Evolutionary conservation across 2,888 invertebrate genomes (phyloP).

Genomic region (Ennomos erosarius): DNA sequence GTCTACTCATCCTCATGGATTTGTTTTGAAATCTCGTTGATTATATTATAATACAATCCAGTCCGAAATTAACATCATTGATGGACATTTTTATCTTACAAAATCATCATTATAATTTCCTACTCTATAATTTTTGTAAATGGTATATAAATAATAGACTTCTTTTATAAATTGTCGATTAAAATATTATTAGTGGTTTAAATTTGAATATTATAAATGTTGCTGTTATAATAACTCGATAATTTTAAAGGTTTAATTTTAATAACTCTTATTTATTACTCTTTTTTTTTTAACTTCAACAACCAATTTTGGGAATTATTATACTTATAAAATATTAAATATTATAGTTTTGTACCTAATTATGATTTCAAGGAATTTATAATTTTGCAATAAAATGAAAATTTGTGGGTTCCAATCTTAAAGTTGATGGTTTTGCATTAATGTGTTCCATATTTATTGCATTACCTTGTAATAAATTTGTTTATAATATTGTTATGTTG

Average conservation of each 20-base stretch:
- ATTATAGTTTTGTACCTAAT: constrained; percentile 10
- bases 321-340: constrained; percentile 29
- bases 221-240: constrained; percentile 19
- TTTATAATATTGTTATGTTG: background rate
- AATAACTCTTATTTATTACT: constrained; percentile 34
- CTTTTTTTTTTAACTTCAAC: constrained; percentile 34
- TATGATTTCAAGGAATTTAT: constrained; percentile 16
- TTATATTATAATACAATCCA: constrained; percentile 12
- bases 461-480: background rate
- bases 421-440: background rate
- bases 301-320: constrained; percentile 14
- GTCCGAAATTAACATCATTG: constrained; percentile 17
- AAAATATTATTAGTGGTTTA: constrained; percentile 26
- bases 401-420: background rate
- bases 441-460: background rate
- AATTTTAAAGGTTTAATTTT: constrained; percentile 22
- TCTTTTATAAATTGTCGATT: constrained; percentile 34
- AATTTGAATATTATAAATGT: constrained; percentile 32
- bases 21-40: constrained; percentile 6
- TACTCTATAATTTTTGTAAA: constrained; percentile 26
- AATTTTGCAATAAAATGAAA: constrained; percentile 11
- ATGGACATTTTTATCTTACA: constrained; percentile 20
- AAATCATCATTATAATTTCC: constrained; percentile 21
- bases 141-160: constrained; percentile 33
- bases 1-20: background rate